Evolutionary conservation across 2,888 invertebrate genomes (phyloP), one percentile per base, ranked within the genome.

Genomic region (Microctonus brassicae): DNA sequence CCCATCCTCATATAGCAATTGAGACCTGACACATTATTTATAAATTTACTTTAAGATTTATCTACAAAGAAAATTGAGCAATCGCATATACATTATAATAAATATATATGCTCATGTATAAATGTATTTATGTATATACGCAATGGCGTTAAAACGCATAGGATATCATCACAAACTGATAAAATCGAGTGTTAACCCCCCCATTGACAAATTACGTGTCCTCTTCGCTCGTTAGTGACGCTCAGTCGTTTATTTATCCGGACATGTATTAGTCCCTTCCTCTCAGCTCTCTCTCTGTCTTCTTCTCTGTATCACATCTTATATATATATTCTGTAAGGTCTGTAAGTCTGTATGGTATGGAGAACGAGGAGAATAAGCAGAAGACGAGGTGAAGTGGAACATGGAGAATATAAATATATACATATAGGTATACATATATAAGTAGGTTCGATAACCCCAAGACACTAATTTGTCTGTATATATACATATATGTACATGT

Each of bases 191-290:
- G 24, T 47, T 17, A 26, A 33, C n/a, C 36, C 22, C 22, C 52
- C 34, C 52, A 34, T 17, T 66, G 66, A 66, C 57, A 66, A 66
- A 66, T 66, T 57, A 66, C 39, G 66, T 66, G 66, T 36, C 24
- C 55, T 66, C 39, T 57, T 66, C 17, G 66, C 57, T 66, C 39
- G 66, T 66, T 66, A 57, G 26, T 47, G 47, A 66, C 33, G 39
- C 66, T 55, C 20, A 57, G 57, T 55, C n/a, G 34, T 65, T 33
- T 65, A 65, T 65, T 65, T 55, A 65, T 65, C 65, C 22, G 34
- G 36, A 17, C 34, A 6, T 33, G 52, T 65, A 55, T 65, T 55
- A 65, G 53, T n/a, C n/a, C n/a, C n/a, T n/a, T n/a, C n/a, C n/a
- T n/a, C n/a, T n/a, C n/a, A n/a, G n/a, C n/a, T 65, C 53, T 29